Base-by-base conservation (phyloP, 2,888 invertebrate genomes). In the Adela reaumurella region DNA sequence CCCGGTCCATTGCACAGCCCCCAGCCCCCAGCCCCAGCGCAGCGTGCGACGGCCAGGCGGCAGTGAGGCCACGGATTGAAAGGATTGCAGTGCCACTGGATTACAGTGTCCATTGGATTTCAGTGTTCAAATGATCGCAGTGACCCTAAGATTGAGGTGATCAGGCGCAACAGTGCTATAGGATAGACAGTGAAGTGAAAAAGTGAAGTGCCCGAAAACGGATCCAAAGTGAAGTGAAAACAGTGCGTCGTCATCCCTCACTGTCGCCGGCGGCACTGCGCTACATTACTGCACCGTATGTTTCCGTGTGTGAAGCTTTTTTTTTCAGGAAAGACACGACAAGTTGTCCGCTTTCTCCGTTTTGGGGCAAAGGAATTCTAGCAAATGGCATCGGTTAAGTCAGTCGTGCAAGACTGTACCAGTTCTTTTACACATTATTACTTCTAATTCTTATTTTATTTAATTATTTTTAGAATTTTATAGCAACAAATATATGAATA, bases 1-100 rank as follows among this genome's bases (percentile, higher is more conserved):
- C 47, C 50, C 48, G 48, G 51, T 47, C 49, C 53, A 47, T 20
- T 18, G 47, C 44, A 47, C 50, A 49, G 52, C 48, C 50, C 56
- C 46, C 43, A n/a, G n/a, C n/a, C n/a, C 47, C 48, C 50, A 51
- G 46, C 50, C 52, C 6, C 48, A 46, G 50, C 51, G 50, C 65
- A 63, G 54, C 68, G 68, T 51, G 64, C 63, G 57, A 67, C 67
- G 57, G 46, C 46, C 48, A 47, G 24, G 45, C 11, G n/a, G 14
- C 35, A 14, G 35, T 14, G 11, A 14, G 11, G 35, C 14, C 11
- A 11, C 8, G 35, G 35, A 35, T 35, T 35, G 35, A 8, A 35
- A 4, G 35, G 35, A 35, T 35, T 35, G 35, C 35, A 35, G 35
- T 35, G 35, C 35, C 11, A 35, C 11, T 14, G 35, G 35, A 35